These are phyloP conservation scores for Anthoscopus minutus DNA, from an alignment of 2,113 vertebrate genomes.

Conservation along the genomic window DNA sequence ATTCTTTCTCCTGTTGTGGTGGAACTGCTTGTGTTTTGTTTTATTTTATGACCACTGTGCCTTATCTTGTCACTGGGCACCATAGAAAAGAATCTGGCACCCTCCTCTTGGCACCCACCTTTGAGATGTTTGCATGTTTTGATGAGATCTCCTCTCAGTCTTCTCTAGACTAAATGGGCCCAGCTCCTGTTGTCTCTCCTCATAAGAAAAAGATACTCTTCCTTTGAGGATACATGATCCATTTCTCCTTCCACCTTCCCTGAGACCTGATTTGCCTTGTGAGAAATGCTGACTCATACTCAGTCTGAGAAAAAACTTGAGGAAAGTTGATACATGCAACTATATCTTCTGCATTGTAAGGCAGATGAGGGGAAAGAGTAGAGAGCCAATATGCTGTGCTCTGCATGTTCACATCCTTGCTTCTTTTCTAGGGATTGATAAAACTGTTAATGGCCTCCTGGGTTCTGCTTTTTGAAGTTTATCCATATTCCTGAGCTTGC, in stretches of 20 bases:
- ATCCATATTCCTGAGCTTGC: neutral
- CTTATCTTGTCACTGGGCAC: neutral
- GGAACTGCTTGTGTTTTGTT: neutral
- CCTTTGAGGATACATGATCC: neutral
- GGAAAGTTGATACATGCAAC: neutral
- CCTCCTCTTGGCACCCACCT: neutral
- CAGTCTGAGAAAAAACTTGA: neutral
- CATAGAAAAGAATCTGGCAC: neutral
- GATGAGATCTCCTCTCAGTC: neutral
- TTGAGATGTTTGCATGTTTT: neutral
- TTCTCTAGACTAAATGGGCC: neutral
- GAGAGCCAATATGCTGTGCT: accelerated
- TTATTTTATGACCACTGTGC: neutral
- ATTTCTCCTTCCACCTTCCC: neutral
- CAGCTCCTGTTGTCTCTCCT: neutral
- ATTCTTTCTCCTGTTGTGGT: neutral
- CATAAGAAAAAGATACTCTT: neutral
- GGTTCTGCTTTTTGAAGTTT: neutral
- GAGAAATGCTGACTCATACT: neutral
- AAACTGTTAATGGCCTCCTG: neutral
- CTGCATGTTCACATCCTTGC: neutral
- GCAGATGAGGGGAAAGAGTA: neutral
- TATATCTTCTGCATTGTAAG: neutral
- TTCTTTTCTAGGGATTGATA: neutral
- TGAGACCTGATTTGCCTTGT: neutral